Base-by-base conservation (phyloP, 2,113 vertebrate genomes). In the Apeltes quadracus region DNA sequence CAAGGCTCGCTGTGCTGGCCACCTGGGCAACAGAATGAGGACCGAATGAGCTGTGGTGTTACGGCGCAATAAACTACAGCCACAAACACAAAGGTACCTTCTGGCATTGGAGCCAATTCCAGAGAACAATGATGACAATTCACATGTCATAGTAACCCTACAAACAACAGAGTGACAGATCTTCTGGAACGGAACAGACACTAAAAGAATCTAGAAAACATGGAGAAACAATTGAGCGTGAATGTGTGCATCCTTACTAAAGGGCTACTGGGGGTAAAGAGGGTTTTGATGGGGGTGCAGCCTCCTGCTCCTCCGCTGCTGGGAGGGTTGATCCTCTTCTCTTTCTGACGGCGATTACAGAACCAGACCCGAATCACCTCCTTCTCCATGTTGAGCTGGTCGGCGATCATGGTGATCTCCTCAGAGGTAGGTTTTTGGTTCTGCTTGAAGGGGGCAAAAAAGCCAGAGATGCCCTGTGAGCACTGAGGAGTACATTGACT, bases 361-460 rank as follows among this genome's bases (percentile, higher is more conserved):
- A 99, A 99, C 98, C 98, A 99, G 90, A 99, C 98, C 81, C 98
- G 96, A 88, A 99, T 98, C 90, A 99, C 98, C 94, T 99, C 98
- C 90, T 99, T 99, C 91, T 99, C 98, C 98, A 99, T 99, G 91
- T 96, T 98, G 90, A 99, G 96, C 94, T 99, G 97, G 92, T 98
- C 98, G 82, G 98, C 97, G 85, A 99, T 99, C 95, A 99, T 96
- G 91, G 96, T 95, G 94, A 99, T 98, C 95, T 99, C 98, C 92
- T 99, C 98, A 95, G 98, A 99, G 96, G 97, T 99, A 98, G 98
- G 98, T 96, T 99, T 99, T 97, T 99, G 98, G 95, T 99, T 99
- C 97, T 99, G 92, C 94, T 94, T 90, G 76, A 94, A 94, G 89
- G 90, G 89, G 89, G 81, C 88, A 92, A 93, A 92, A 67, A 80